phyloP scores from a whole-genome alignment of 2,797 vertebrate species.

The Muraenolepis orangiensis region DNA sequence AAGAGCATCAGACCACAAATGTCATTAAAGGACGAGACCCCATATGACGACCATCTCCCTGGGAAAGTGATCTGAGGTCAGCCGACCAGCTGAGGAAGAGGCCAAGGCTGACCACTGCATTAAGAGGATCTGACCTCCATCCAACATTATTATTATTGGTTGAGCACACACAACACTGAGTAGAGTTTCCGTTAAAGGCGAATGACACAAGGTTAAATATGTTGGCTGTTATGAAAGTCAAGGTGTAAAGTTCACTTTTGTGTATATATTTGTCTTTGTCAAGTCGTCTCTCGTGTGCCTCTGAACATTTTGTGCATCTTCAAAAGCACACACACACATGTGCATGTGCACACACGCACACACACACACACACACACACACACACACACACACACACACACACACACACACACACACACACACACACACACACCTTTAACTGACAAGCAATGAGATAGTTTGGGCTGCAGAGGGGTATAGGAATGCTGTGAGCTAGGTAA shows the following conservation, averaged over 20 bases:
- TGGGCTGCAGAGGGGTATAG: background rate
- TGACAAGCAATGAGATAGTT: too few species aligned
- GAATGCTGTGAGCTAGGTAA: background rate
- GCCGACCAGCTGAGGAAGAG: conserved; percentile 14
- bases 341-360: too few species aligned
- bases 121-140: background rate
- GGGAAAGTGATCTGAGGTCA: background rate
- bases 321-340: too few species aligned
- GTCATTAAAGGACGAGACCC: background rate
- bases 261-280: background rate
- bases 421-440: background rate
- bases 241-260: too few species aligned
- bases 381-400: background rate
- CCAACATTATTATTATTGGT: conserved; percentile 20
- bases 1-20: background rate
- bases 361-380: too few species aligned
- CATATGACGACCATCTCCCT: background rate
- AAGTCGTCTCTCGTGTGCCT: background rate
- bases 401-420: background rate
- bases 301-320: too few species aligned
- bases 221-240: background rate
- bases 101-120: conserved; percentile 30
- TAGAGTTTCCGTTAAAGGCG: background rate
- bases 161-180: conserved; percentile 4
- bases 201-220: background rate